phyloP scores from a whole-genome alignment of 1,140 invertebrate genomes.

The Charaxes varanes region DNA sequence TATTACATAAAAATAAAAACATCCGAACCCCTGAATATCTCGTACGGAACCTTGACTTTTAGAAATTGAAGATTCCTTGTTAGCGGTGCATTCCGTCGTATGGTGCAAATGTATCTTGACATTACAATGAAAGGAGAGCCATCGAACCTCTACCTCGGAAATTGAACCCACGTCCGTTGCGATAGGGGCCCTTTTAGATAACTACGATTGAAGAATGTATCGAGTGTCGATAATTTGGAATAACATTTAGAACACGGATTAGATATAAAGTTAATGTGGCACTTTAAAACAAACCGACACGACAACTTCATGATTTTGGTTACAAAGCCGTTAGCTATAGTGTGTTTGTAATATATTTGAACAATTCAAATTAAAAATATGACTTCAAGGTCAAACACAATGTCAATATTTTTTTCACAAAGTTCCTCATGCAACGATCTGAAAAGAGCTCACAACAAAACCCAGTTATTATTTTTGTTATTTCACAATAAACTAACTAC shows the following conservation, averaged over 20 bases:
- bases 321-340: no score
- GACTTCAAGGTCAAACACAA: no score
- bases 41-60: conserved; percentile 18
- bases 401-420: no score
- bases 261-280: no score
- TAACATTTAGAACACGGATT: conserved; percentile 17
- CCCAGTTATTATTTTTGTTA: no score
- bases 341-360: no score
- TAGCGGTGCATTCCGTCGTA: conserved; percentile 15
- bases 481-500: no score
- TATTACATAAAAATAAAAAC: background rate
- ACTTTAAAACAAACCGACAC: background rate
- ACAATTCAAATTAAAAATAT: no score
- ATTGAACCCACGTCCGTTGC: background rate
- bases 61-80: conserved; percentile 7
- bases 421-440: no score
- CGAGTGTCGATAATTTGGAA: conserved; percentile 13
- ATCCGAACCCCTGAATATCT: background rate
- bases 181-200: conserved; percentile 4
- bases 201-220: background rate
- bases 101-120: conserved; percentile 15
- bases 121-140: conserved; percentile 14
- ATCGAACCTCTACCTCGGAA: background rate
- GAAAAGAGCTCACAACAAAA: no score
- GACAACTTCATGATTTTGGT: no score